phyloP scores from a whole-genome alignment of 2,797 vertebrate species.

The Erethizon dorsatum region DNA sequence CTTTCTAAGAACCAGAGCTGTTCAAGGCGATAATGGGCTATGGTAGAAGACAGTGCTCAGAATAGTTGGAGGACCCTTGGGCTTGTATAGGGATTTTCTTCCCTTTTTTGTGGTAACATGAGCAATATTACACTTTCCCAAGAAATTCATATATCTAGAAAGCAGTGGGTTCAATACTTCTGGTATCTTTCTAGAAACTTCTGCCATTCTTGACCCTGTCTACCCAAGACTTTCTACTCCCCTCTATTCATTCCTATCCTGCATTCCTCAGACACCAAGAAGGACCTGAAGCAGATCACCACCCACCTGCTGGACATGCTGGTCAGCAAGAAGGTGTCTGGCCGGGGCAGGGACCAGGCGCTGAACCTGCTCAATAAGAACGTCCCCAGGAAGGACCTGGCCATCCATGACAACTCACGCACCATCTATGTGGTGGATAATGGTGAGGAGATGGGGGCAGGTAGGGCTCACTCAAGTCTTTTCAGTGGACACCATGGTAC shows the following conservation, averaged over 20 bases:
- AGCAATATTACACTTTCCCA: not conserved
- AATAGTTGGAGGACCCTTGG: no score
- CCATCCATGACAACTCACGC: slow-evolving; percentile 92
- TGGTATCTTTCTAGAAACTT: slow-evolving; percentile 4
- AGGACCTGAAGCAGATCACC: slow-evolving; percentile 95
- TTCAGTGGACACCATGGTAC: not conserved
- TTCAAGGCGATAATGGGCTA: not conserved
- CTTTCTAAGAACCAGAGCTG: slow-evolving; percentile 15
- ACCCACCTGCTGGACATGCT: slow-evolving; percentile 95
- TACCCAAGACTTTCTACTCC: not conserved
- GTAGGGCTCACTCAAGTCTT: not conserved
- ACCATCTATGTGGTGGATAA: slow-evolving; percentile 95
- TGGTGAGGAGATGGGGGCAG: slow-evolving; percentile 89
- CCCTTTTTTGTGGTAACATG: not conserved
- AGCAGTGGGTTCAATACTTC: not conserved
- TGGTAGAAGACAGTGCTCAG: not conserved
- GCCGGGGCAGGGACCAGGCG: slow-evolving; percentile 96
- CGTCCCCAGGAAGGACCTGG: slow-evolving; percentile 93
- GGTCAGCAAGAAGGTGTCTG: slow-evolving; percentile 95
- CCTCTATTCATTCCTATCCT: not conserved
- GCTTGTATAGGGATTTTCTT: not conserved
- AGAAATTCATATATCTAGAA: slow-evolving; percentile 13
- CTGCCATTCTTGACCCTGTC: not conserved
- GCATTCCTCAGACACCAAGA: slow-evolving; percentile 92
- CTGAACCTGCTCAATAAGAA: slow-evolving; percentile 97